These are phyloP conservation scores for Cataglyphis altisquamis DNA, from an alignment of 2,888 invertebrate genomes.

Conservation along the genomic window DNA sequence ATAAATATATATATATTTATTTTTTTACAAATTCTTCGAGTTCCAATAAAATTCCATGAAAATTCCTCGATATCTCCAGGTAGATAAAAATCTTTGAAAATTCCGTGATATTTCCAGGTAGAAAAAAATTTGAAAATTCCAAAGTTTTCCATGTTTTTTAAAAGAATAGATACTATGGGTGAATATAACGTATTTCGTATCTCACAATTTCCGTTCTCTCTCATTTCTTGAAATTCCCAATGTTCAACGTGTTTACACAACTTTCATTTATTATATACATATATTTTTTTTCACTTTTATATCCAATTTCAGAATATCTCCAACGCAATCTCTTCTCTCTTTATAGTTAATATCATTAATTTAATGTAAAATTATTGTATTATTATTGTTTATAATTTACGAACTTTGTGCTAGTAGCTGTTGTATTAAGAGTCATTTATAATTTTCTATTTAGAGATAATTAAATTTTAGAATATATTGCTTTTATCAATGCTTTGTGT, in stretches of 20 bases:
- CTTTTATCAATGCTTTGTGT: background rate
- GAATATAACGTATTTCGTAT: background rate
- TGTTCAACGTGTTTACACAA: background rate
- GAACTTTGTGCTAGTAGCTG: background rate
- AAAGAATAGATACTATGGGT: too few relatives aligned
- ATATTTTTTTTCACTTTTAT: background rate
- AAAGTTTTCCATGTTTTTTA: too few relatives aligned
- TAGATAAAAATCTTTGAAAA: too few relatives aligned
- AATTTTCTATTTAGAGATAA: slow-evolving; percentile 17
- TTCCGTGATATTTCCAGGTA: too few relatives aligned
- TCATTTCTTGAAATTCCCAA: background rate
- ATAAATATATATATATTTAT: too few relatives aligned
- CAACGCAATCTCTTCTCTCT: background rate
- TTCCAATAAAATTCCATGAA: too few relatives aligned
- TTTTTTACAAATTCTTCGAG: too few relatives aligned
- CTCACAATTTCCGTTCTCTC: background rate
- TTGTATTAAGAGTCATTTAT: background rate
- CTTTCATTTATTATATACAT: slow-evolving; percentile 20
- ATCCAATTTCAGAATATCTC: slow-evolving; percentile 1
- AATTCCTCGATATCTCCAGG: too few relatives aligned
- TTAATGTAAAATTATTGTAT: background rate
- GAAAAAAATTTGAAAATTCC: too few relatives aligned
- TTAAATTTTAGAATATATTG: background rate
- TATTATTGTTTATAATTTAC: slow-evolving; percentile 11
- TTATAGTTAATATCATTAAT: background rate